Evolutionary conservation across 2,888 invertebrate genomes (phyloP).

Genomic region (Caenorhabditis sp.): DNA sequence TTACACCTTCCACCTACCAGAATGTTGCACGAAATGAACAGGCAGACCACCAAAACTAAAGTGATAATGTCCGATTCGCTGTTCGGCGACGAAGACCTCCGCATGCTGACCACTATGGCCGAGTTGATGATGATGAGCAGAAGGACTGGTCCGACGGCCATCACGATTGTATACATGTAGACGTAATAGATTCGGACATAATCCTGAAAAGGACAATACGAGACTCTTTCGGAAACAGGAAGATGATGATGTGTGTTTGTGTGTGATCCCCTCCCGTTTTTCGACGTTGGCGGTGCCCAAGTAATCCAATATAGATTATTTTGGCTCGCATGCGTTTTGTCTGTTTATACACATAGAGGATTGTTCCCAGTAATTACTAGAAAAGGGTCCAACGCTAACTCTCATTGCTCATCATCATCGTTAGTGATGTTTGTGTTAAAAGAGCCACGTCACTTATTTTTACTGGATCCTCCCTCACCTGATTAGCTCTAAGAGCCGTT

Average conservation of each 20-base stretch:
- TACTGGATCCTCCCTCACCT: too few species aligned
- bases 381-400: not conserved
- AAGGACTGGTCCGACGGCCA: slow-evolving; percentile 76
- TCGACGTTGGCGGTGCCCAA: slow-evolving; percentile 1
- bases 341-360: not conserved
- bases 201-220: too few species aligned
- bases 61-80: slow-evolving; percentile 73
- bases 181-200: slow-evolving; percentile 74
- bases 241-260: not conserved
- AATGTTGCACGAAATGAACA: slow-evolving; percentile 76
- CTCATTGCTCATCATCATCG: too few species aligned
- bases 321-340: slow-evolving; percentile 3
- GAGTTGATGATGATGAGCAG: slow-evolving; percentile 72
- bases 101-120: slow-evolving; percentile 71
- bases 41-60: slow-evolving; percentile 76
- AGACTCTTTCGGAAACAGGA: too few species aligned
- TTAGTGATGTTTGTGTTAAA: too few species aligned
- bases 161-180: slow-evolving; percentile 75
- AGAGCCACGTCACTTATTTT: too few species aligned
- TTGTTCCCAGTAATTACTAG: slow-evolving; percentile 5
- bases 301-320: slow-evolving; percentile 31
- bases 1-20: slow-evolving; percentile 70
- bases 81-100: slow-evolving; percentile 42
- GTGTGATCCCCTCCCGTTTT: not conserved
- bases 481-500: slow-evolving; percentile 71